phyloP scores from a whole-genome alignment of 1,140 invertebrate species.

The Lepidurus arcticus region DNA sequence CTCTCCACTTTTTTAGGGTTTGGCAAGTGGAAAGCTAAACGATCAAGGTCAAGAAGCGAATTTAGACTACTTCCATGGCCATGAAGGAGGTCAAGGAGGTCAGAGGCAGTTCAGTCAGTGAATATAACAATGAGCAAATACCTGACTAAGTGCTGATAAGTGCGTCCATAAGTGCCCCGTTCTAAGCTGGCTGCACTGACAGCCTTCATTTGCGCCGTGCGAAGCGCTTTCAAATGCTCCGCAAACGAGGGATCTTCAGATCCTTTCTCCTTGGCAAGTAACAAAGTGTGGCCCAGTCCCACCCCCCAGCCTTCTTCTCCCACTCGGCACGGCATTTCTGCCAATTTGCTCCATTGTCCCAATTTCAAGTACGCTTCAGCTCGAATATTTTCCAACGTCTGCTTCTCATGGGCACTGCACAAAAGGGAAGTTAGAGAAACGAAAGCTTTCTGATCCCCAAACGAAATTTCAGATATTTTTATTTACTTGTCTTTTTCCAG shows the following conservation, averaged over 20 bases:
- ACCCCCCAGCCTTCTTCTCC: conserved; percentile 51
- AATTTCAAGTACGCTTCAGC: conserved; percentile 85
- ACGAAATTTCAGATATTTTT: background rate
- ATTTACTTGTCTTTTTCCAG: background rate
- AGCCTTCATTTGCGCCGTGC: conserved; percentile 48
- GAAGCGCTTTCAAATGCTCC: conserved; percentile 40
- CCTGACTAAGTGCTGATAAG: conserved; percentile 69
- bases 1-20: too few relatives aligned
- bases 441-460: background rate
- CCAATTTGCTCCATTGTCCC: conserved; percentile 69
- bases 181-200: conserved; percentile 53
- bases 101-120: background rate
- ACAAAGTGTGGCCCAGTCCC: conserved; percentile 54
- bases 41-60: too few relatives aligned
- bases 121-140: background rate
- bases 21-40: too few relatives aligned
- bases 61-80: too few relatives aligned
- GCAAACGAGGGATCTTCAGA: background rate
- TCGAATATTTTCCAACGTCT: conserved; percentile 47
- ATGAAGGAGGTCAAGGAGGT: background rate
- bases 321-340: conserved; percentile 50
- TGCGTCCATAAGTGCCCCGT: conserved; percentile 69
- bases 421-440: background rate
- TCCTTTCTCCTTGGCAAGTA: conserved; percentile 32
- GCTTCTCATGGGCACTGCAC: conserved; percentile 42